Base-by-base conservation (phyloP, 2,888 invertebrate genomes). In the Strigamia crassipes region DNA sequence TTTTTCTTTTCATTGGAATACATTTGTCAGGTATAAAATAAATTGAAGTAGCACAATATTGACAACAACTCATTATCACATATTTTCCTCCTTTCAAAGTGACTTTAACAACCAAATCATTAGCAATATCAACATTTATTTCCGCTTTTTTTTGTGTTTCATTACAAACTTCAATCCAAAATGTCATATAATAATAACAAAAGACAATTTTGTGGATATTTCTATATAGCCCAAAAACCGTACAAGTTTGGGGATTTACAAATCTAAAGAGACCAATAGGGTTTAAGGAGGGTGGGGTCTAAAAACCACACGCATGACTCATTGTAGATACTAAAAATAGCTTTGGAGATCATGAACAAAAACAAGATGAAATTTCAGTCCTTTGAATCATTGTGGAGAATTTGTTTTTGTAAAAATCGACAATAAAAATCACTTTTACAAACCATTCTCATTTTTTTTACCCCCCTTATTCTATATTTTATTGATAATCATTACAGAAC, bases 31-130 rank as follows among this genome's bases (percentile, higher is more conserved):
- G 66, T 66, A 66, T 2, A 66, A 66, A 66, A 66, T 66, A 66
- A 66, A 66, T 66, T 66, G 66, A 66, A 66, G 66, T 66, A 66
- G 66, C 66, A 66, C 27, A 23, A 27, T 66, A 27, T 66, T 66
- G 66, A 66, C 66, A 66, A 66, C 5, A 31, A 66, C 31, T 15
- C 27, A 66, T 66, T 66, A 27, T 66, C 66, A 66, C 31, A 31
- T 66, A 27, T 66, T 66, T 66, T 31, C 66, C 31, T 31, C 66
- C 13, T 66, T 66, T 66, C 66, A 66, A 66, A 66, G 21, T 10
- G 66, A 66, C 66, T 66, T 66, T 66, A 66, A 27, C 27, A 66
- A 15, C 51, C 51, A 51, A 51, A 15, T 51, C 51, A 51, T 51
- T 51, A 51, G 18, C 51, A 42, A 42, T 13, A 8, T 18, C 61